A percentile compares a stretch with the other conserved stretches of the same genome.
Conservation (phyloP, 2,113 vertebrate genomes). For the Corythaeola cristata region DNA sequence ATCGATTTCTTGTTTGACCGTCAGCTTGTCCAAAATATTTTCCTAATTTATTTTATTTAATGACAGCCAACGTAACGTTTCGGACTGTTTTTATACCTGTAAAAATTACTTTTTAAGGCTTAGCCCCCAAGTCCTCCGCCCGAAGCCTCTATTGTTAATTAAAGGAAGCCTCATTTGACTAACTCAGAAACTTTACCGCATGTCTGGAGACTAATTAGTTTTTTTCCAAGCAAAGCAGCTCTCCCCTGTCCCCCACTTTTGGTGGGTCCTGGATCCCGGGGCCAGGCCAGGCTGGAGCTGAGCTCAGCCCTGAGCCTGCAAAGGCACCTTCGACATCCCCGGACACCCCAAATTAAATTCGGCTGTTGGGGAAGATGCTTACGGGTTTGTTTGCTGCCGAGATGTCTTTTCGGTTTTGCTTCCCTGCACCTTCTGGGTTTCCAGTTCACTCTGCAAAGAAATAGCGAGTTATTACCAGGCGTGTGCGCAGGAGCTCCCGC, state of each 20-base stretch:
- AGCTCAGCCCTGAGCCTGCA: background rate
- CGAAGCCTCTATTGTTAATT: background rate
- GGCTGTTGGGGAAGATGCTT: background rate
- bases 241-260: background rate
- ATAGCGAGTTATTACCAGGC: background rate
- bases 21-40: background rate
- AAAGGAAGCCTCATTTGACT: background rate
- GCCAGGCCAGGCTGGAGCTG: background rate
- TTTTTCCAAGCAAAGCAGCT: background rate
- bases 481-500: rapidly evolving
- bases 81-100: background rate
- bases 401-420: background rate
- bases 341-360: background rate
- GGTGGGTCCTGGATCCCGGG: background rate
- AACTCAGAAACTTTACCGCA: background rate
- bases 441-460: background rate
- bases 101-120: background rate
- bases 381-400: background rate
- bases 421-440: background rate
- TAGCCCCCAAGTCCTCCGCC: background rate
- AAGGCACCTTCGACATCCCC: background rate
- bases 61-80: background rate
- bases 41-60: background rate
- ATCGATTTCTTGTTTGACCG: background rate
- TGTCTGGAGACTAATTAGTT: background rate